phyloP scores from a whole-genome alignment of 2,797 vertebrate species.

The Staurois parvus region DNA sequence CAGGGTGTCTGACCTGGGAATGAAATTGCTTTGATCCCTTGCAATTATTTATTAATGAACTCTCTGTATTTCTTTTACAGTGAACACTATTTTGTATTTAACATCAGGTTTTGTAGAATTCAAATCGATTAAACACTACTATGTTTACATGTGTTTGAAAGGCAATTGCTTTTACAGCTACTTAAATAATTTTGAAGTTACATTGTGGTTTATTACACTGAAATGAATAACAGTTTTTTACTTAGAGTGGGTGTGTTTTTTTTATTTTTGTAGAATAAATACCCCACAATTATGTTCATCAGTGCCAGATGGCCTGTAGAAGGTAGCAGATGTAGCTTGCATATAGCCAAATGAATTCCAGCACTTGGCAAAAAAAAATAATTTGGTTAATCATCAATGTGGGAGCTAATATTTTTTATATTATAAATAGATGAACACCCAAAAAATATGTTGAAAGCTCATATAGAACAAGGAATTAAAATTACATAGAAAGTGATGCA shows the following conservation, averaged over 20 bases:
- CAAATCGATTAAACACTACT: too few relatives aligned
- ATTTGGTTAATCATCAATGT: constrained; percentile 19
- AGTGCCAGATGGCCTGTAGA: constrained; percentile 23
- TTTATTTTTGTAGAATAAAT: neutral
- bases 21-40: too few relatives aligned
- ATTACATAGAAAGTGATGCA: too few relatives aligned
- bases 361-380: neutral
- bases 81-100: too few relatives aligned
- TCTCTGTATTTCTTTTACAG: too few relatives aligned
- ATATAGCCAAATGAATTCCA: constrained; percentile 19
- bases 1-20: too few relatives aligned
- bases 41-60: too few relatives aligned
- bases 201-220: neutral
- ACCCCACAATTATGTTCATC: constrained; percentile 2
- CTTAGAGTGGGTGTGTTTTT: neutral
- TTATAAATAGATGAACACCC: neutral
- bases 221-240: too few relatives aligned
- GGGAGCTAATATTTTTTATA: constrained; percentile 1
- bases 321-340: constrained; percentile 37
- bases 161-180: too few relatives aligned
- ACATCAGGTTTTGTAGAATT: neutral
- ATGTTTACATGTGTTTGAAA: too few relatives aligned
- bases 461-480: too few relatives aligned
- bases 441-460: neutral
- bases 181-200: too few relatives aligned